Evolutionary conservation across 2,797 vertebrate genomes (phyloP).

Genomic region (Cossypha heuglini): DNA sequence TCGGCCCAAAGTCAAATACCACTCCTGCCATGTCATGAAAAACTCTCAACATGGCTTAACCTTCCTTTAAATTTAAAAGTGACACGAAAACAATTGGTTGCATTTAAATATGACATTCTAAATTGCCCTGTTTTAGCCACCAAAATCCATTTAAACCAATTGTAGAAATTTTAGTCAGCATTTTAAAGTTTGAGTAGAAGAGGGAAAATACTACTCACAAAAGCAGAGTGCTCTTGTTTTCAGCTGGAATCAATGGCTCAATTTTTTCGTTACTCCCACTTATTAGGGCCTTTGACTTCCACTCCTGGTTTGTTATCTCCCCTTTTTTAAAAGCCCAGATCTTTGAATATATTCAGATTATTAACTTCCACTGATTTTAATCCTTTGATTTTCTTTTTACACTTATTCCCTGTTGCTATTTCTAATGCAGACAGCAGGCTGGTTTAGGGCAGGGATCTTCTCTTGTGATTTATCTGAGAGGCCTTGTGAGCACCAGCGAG

Average conservation of each 20-base stretch:
- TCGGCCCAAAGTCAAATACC: neutral
- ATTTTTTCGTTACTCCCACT: neutral
- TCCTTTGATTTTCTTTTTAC: neutral
- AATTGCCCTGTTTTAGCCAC: neutral
- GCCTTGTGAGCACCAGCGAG: rapidly evolving
- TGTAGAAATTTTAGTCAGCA: neutral
- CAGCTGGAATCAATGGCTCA: neutral
- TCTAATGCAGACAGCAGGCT: neutral
- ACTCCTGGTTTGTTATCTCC: neutral
- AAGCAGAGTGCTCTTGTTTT: neutral
- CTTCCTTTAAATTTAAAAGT: neutral
- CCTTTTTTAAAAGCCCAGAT: neutral
- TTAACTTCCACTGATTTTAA: neutral
- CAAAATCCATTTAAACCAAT: neutral
- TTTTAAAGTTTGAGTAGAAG: neutral
- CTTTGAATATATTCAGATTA: neutral
- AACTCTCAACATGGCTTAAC: neutral
- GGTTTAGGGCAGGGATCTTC: neutral
- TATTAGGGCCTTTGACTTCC: neutral
- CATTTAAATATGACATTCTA: neutral
- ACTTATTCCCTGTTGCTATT: neutral
- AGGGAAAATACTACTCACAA: neutral
- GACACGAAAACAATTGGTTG: neutral
- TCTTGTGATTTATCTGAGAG: neutral
- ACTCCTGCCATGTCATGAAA: neutral